Evolutionary conservation across 2,888 invertebrate genomes (phyloP).

Genomic region (Chloromyia formosa): DNA sequence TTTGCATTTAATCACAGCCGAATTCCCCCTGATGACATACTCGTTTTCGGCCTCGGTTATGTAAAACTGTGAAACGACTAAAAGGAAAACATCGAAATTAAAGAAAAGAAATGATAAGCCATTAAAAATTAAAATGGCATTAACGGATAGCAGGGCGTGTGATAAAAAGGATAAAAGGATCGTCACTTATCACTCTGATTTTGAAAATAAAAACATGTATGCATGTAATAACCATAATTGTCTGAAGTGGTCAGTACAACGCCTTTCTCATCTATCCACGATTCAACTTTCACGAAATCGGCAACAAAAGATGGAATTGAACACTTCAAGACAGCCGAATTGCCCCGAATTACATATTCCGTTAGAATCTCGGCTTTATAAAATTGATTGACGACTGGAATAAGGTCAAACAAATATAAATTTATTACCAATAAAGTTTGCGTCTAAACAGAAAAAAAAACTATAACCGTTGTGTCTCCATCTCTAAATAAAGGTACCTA

Average conservation of each 20-base stretch:
- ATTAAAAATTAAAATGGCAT: too few species aligned
- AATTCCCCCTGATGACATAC: slow-evolving; percentile 91
- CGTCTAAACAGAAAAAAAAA: too few species aligned
- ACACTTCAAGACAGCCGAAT: slow-evolving; percentile 77
- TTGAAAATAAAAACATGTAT: background rate
- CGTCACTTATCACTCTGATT: background rate
- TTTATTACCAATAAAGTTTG: too few species aligned
- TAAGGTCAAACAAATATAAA: background rate
- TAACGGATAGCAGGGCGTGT: background rate
- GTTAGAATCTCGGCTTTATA: slow-evolving; percentile 77
- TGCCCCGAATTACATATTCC: slow-evolving; percentile 78
- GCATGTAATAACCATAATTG: slow-evolving; percentile 64
- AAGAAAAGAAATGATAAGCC: slow-evolving; percentile 43
- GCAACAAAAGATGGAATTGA: slow-evolving; percentile 79
- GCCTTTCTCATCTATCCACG: slow-evolving; percentile 75
- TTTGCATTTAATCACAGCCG: slow-evolving; percentile 92
- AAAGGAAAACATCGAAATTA: slow-evolving; percentile 55
- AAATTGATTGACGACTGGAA: slow-evolving; percentile 74
- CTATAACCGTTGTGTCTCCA: too few species aligned
- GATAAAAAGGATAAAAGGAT: background rate
- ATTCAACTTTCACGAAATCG: slow-evolving; percentile 76
- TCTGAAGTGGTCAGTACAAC: slow-evolving; percentile 65
- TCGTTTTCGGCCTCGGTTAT: slow-evolving; percentile 93
- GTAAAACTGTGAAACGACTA: slow-evolving; percentile 90
- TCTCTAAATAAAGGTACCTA: too few species aligned